These are phyloP conservation scores for Seladonia tumulorum DNA, from an alignment of 2,888 invertebrate genomes.

Conservation along the genomic window DNA sequence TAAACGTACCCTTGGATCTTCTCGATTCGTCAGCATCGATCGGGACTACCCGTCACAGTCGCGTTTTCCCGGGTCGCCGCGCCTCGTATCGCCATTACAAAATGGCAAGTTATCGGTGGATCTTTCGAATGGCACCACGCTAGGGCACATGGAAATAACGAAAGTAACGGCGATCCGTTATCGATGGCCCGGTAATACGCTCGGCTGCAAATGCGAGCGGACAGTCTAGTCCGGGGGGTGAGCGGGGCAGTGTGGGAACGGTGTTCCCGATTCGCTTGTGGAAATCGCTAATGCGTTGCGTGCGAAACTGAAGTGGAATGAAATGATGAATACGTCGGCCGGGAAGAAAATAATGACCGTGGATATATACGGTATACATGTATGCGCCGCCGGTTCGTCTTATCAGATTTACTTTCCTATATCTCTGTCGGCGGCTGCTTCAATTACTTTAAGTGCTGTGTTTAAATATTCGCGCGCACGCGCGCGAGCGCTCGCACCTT, in stretches of 20 bases:
- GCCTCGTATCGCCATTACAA: conserved; percentile 7
- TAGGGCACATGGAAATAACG: conserved; percentile 41
- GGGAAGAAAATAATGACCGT: not conserved
- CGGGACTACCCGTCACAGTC: conserved; percentile 59
- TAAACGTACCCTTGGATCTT: not conserved
- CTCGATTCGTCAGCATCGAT: conserved; percentile 24
- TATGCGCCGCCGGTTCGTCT: not conserved
- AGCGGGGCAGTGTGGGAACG: not conserved
- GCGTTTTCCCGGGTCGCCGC: not conserved
- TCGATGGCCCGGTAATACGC: conserved; percentile 11
- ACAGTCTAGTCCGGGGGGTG: conserved; percentile 4
- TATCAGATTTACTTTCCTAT: not conserved
- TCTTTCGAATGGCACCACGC: conserved; percentile 21
- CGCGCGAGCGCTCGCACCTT: not conserved
- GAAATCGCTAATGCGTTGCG: conserved; percentile 21
- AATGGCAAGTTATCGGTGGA: conserved; percentile 16
- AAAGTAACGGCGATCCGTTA: conserved; percentile 37
- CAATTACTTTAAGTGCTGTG: conserved; percentile 10
- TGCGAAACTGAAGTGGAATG: not conserved
- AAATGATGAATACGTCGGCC: not conserved
- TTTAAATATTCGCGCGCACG: not conserved
- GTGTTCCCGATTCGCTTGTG: conserved; percentile 9
- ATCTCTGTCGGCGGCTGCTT: not conserved
- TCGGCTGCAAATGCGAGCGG: conserved; percentile 10
- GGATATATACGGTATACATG: not conserved